Conservation (phyloP, 2,888 invertebrate genomes). For the Clanis bilineata region DNA sequence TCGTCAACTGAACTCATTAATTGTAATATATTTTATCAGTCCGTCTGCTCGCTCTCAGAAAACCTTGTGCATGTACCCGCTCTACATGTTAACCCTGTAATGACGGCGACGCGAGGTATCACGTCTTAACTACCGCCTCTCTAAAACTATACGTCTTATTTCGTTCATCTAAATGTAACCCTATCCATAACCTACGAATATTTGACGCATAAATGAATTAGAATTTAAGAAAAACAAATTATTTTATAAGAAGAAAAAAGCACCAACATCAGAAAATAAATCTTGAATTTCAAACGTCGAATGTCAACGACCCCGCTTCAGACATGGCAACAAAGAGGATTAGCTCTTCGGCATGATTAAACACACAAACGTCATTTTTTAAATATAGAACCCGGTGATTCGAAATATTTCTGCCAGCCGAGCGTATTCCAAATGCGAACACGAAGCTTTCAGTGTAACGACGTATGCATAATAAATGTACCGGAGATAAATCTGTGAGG, state of each 20-base stretch:
- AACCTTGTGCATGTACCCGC: constrained; percentile 13
- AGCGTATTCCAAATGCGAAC: constrained; percentile 12
- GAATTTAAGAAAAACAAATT: background rate
- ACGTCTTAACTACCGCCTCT: background rate
- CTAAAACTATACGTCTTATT: background rate
- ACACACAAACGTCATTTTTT: constrained; percentile 14
- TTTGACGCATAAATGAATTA: background rate
- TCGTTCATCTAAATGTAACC: background rate
- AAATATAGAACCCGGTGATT: constrained; percentile 13
- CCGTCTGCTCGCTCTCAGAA: constrained; percentile 14
- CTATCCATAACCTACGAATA: background rate
- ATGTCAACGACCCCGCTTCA: constrained; percentile 13
- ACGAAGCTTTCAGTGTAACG: constrained; percentile 13
- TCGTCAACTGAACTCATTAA: constrained; percentile 32
- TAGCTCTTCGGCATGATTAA: constrained; percentile 13
- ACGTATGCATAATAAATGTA: constrained; percentile 9
- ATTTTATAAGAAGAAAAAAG: background rate
- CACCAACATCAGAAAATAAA: background rate
- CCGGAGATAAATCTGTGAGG: constrained; percentile 6
- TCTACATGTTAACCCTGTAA: constrained; percentile 14
- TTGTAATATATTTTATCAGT: constrained; percentile 20
- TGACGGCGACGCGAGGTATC: background rate
- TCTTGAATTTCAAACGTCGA: background rate
- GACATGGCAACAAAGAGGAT: constrained; percentile 14
- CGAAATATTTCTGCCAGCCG: constrained; percentile 6